Base-by-base conservation (phyloP, 1,140 invertebrate genomes). In the Drosophila nigromelanica region DNA sequence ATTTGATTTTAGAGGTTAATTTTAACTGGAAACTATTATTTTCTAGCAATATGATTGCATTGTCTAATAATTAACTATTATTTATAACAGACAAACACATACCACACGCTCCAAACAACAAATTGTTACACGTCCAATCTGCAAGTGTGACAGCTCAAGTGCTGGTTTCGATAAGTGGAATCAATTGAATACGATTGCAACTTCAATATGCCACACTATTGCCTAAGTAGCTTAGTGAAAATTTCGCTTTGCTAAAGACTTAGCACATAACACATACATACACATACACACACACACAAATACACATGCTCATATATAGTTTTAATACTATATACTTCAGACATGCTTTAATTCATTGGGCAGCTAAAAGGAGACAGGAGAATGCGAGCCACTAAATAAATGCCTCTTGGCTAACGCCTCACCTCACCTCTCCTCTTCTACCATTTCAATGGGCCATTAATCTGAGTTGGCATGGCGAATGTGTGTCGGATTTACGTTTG, bases 381-480 rank as follows among this genome's bases (percentile, higher is more conserved):
- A 66, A 76, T 70, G 70, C 58, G 73, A 67, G 69, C 48, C 51
- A 67, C 81, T 86, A 86, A 85, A 81, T 87, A 85, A 85, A 78
- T 86, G 78, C 74, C 70, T 61, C 75, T 78, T 48, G 37, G 68
- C 59, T 45, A 56, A 58, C 55, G 66, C 55, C 50, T 55, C 54
- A 52, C 33, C 7, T 10, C 33, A 10, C 60, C 50, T 51, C 59
- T 52, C 39, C 77, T 45, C 71, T 56, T 67, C 63, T 69, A 62
- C 39, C 58, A 58, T 67, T 80, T 86, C 69, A 68, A 78, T 81
- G 80, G 81, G 48, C 74, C 73, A 85, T 85, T 87, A 87, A 85
- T 85, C 81, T 77, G 45, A 35, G 43, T 27, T 50, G 64, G 61
- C 69, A 77, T 30, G 54, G 51, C 40, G 62, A 77, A 86, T 78